A percentile compares a stretch with the other conserved stretches of the same genome.
Evolutionary conservation across 2,797 vertebrate species (phyloP).

Genomic region (Remorina albescens): DNA sequence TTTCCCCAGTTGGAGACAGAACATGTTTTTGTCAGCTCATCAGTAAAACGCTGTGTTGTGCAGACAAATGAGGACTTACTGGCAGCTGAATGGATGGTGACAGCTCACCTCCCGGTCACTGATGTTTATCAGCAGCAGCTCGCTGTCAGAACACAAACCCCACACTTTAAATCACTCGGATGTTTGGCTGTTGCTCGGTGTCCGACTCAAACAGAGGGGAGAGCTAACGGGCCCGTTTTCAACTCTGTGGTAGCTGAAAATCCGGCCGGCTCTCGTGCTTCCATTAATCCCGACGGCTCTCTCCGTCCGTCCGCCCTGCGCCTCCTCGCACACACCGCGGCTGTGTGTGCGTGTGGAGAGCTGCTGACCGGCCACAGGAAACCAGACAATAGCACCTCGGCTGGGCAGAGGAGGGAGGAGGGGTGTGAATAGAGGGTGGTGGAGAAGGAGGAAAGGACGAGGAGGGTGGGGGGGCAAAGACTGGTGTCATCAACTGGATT

Average conservation of each 20-base stretch:
- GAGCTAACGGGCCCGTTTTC: background rate
- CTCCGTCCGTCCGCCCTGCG: background rate
- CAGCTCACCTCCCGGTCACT: conserved; percentile 66
- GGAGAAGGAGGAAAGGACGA: conserved; percentile 26
- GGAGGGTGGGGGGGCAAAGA: conserved; percentile 1
- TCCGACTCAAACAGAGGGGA: background rate
- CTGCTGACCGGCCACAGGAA: conserved; percentile 73
- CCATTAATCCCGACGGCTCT: conserved; percentile 10
- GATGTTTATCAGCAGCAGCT: conserved; percentile 58
- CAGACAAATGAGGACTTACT: conserved; percentile 45
- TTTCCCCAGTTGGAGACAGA: background rate
- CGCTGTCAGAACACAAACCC: conserved; percentile 66
- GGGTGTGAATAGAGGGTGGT: conserved; percentile 35
- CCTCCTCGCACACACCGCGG: conserved; percentile 32
- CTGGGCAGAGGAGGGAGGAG: conserved; percentile 30
- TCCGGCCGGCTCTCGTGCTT: background rate
- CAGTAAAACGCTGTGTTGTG: background rate
- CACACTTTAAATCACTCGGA: conserved; percentile 1
- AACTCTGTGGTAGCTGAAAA: background rate
- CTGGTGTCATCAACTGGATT: conserved; percentile 46
- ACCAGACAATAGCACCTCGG: conserved; percentile 79
- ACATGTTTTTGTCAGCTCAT: background rate
- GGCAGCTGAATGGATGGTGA: conserved; percentile 64
- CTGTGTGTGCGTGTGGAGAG: conserved; percentile 3
- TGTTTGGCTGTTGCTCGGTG: background rate